Evolutionary conservation across 2,888 invertebrate species (phyloP), one percentile per base, ranked within the genome.

Genomic region (Steinernema hermaphroditum): DNA sequence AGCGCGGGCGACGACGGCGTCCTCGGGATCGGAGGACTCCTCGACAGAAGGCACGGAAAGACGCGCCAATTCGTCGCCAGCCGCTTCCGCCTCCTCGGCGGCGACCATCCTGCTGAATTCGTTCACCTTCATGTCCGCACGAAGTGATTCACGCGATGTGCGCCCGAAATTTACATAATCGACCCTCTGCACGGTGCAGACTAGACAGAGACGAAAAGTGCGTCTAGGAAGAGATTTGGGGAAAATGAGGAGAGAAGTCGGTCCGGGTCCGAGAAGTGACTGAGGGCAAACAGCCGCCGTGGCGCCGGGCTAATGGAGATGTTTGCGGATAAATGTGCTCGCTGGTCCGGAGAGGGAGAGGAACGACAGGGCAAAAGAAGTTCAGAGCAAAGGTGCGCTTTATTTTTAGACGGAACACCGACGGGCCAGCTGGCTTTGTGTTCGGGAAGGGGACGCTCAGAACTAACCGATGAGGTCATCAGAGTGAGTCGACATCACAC

Each of bases 21-120:
- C 34, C 32, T 29, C 62, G 8, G 62, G 32, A 32, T 62, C 54
- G 27, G 16, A 54, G 6, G 54, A 54, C 12, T 44, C 49, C 71
- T 37, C 54, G 49, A 44, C 68, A 14, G 16, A 72, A 44, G 50
- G 50, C 69, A 68, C 34, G 68, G 72, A 24, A 16, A 72, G 68
- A 0, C 68, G 68, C 22, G 68, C 68, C 29, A 19, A 46, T 8
- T 62, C 68, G 29, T n/a, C 41, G 69, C 32, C 41, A 14, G 72
- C 37, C 49, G 68, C 50, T 49, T 72, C 68, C 50, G 68, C 27
- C 37, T 72, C 72, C 27, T 72, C 68, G 22, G 62, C 72, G 50
- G 68, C 72, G 9, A 24, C 50, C 44, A 24, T 72, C 72, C 68
- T 49, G 49, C 32, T 50, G 49, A 9, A 62, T 19, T 32, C 43